Evolutionary conservation across 2,113 vertebrate species (phyloP), one percentile per base, ranked within the genome.

Genomic region (Hippocampus abdominalis): DNA sequence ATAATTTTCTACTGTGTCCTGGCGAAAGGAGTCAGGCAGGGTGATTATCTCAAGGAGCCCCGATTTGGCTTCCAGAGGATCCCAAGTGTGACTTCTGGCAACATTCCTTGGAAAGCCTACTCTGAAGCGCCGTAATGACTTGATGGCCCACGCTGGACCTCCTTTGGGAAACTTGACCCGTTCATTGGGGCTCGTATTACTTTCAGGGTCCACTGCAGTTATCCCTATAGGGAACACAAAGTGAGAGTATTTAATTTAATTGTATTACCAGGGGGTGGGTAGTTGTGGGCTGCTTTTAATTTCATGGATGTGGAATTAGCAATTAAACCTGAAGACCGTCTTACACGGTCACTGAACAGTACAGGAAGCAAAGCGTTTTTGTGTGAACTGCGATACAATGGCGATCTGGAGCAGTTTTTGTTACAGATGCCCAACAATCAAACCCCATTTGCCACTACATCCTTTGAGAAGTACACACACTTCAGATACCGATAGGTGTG

Each of bases 31-130:
- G 4, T 76, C 73, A 1, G 90, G 88, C 49, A 92, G 73, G 20
- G 88, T 87, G 78, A 91, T 90, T 53, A 92, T 68, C 70, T 92
- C 89, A 1, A 93, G 75, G 3, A 84, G 81, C 8, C 77, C 90
- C n/a, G 81, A 81, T 84, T 92, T 93, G 18, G 87, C 90, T 80
- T 93, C 92, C 86, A 90, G 81, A 13, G 90, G 86, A 60, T 78
- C 86, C 86, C 79, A 80, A 16, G 81, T 77, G 64, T 77, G 71
- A 2, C 27, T 64, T 56, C 81, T 80, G 40, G 65, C 79, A 11
- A 81, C 72, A 48, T 80, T 80, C 73, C 69, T 80, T 1, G 79
- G 64, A 42, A 71, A 68, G 6, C 64, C 69, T 1, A 64, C 77
- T 66, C 81, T 82, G 18, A 84, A 79, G 23, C 16, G 74, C 25